Percentiles rank a stretch among this genome's conserved stretches.
Evolutionary conservation across 1,140 invertebrate species (phyloP).

Genomic region (Drosophila punjabiensis): DNA sequence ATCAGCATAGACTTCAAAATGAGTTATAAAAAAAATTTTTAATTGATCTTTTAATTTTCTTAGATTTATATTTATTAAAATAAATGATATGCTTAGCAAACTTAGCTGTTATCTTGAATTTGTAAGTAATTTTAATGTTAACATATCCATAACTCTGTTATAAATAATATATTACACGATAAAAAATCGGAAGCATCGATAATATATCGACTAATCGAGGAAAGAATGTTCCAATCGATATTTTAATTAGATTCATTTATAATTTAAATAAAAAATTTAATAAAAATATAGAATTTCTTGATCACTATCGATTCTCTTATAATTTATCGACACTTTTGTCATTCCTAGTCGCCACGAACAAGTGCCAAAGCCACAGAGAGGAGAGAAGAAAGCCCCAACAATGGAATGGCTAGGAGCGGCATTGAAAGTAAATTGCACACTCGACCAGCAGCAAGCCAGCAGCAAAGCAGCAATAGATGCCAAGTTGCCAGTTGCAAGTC

Average conservation of each 20-base stretch:
- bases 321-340: background rate
- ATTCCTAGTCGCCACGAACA: slow-evolving; percentile 34
- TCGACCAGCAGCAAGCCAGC: slow-evolving; percentile 34
- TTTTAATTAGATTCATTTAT: no score
- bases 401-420: slow-evolving; percentile 57
- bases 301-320: background rate
- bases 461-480: slow-evolving; percentile 17
- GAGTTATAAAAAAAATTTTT: no score
- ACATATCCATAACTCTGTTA: no score
- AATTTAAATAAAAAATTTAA: background rate
- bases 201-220: background rate
- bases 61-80: no score
- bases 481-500: slow-evolving; percentile 43
- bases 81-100: no score
- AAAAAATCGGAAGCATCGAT: no score
- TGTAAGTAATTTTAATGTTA: no score
- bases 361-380: slow-evolving; percentile 59
- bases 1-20: no score
- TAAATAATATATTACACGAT: no score
- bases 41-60: no score
- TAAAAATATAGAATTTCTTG: background rate
- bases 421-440: slow-evolving; percentile 82
- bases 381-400: slow-evolving; percentile 62
- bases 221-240: background rate
- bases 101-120: no score